Base-by-base conservation (phyloP, 1,140 invertebrate genomes). In the Cylas formicarius region DNA sequence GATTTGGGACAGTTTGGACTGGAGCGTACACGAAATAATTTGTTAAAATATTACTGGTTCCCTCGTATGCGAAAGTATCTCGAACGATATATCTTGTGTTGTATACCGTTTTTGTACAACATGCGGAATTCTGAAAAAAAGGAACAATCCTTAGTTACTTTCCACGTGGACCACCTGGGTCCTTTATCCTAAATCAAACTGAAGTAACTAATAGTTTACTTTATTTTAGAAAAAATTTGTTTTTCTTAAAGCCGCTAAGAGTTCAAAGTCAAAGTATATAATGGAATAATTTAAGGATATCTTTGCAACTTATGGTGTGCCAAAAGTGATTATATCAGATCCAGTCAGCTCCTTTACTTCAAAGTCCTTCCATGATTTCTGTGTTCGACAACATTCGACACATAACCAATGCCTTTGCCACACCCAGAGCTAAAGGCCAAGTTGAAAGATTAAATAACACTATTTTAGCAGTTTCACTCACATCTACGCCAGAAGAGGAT, bases 381-480 rank as follows among this genome's bases (percentile, higher is more conserved):
- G 57, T 35, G 5, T 6, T 13, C 9, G 31, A 55, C 27, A 29
- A 44, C 4, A 60, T 63, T n/a, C 32, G 39, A 3, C 61, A 58
- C 19, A 41, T 52, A 2, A 10, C 38, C 6, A 57, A 60, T 11
- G 58, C 59, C 0, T 47, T 56, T 1, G 60, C 57, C 3, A 55
- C 62, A 11, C 60, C 61, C 5, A 37, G 56, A n/a, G 56, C 52
- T 0, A 64, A 64, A 33, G 60, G 55, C 1, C 58, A 62, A 48
- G 51, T 58, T n/a, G 61, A 63, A 44, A 31, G 56, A 5, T 37
- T 54, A 2, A 65, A 63, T 24, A 14, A 32, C 16, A 52, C 44
- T 6, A 40, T 60, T 4, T 18, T 51, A 13, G 23, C 37, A 10
- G 34, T 35, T 18, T 13, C 52, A 13, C 22, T 44, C 4, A 41